Percentiles rank a stretch among this genome's conserved stretches.
Evolutionary conservation across 2,797 vertebrate genomes (phyloP).

Genomic region (Clarias laeviceps): DNA sequence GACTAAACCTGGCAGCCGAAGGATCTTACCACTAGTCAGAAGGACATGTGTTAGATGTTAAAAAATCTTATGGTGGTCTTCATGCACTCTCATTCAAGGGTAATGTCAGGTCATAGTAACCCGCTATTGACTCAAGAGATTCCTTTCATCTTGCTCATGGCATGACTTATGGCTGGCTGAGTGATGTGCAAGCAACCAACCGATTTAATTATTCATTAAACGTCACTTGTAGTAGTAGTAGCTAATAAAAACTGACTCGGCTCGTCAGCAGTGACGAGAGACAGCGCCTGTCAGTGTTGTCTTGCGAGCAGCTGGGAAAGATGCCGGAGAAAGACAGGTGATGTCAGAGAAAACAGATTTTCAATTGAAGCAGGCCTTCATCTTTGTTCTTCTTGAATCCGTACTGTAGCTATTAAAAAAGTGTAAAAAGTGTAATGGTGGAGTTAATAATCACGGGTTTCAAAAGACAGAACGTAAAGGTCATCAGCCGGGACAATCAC

Average conservation of each 20-base stretch:
- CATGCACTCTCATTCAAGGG: constrained; percentile 10
- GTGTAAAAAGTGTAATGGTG: background rate
- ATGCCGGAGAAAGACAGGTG: constrained; percentile 1
- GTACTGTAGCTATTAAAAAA: background rate
- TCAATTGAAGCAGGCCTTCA: background rate
- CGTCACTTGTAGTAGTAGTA: constrained; percentile 9
- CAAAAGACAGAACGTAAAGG: background rate
- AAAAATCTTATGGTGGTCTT: constrained; percentile 28
- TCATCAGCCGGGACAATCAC: background rate
- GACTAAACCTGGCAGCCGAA: background rate
- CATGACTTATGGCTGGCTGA: constrained; percentile 13
- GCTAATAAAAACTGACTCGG: constrained; percentile 30
- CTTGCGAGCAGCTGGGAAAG: constrained; percentile 2
- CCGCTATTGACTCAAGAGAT: constrained; percentile 21
- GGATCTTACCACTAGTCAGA: background rate
- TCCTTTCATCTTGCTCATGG: constrained; percentile 36
- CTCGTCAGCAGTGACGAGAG: background rate
- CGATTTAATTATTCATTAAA: constrained; percentile 8
- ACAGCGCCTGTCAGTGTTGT: background rate
- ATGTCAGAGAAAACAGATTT: background rate
- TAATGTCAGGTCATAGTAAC: constrained; percentile 9
- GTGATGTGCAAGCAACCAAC: background rate
- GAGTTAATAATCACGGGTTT: background rate
- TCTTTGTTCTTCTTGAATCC: background rate
- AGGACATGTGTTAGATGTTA: constrained; percentile 37